Base-by-base conservation (phyloP, 2,797 vertebrate genomes). In the Takifugu ocellatus region DNA sequence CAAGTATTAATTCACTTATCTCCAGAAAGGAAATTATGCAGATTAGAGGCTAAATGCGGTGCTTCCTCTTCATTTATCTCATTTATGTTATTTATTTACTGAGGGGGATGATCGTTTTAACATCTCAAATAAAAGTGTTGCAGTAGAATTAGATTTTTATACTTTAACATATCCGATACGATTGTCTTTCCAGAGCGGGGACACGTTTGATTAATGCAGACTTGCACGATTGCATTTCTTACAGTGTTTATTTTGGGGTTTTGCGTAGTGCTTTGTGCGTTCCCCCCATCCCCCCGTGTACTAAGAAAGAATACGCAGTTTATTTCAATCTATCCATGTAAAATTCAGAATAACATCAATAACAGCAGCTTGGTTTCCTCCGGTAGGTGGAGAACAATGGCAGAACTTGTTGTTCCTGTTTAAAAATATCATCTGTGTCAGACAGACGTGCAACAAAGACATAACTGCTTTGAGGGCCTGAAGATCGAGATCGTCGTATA, bases 21-120 rank as follows among this genome's bases (percentile, higher is more conserved):
- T 26, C 29, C 68, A 69, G 88, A 82, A 88, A 88, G 79, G 63
- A 70, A 75, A 81, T 86, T 74, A 79, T 63, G 59, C 57, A 72
- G 74, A 89, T 87, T 87, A 89, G 67, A 76, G 68, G 65, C 49
- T 81, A 76, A 74, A 74, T 50, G 64, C 11, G 7, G 61, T 66
- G 51, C 77, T 76, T 83, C 77, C 54, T 73, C 72, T 76, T 75
- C 16, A 79, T 68, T 77, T 73, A 70, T 82, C 49, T 67, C 43
- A 78, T 79, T 67, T 52, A 50, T 72, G 68, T 39, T 10, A 12
- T 29, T 29, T 29, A 5, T 29, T 29, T 29, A 5, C 7, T 29
- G 27, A 7, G 4, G 7, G 4, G 4, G 4, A 7, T 29, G 27
- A 29, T 5, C 4, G 27, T 29, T 29, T 29, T 29, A 29, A 21